Evolutionary conservation across 2,888 invertebrate genomes (phyloP).

Genomic region (Drosophila koepferae): DNA sequence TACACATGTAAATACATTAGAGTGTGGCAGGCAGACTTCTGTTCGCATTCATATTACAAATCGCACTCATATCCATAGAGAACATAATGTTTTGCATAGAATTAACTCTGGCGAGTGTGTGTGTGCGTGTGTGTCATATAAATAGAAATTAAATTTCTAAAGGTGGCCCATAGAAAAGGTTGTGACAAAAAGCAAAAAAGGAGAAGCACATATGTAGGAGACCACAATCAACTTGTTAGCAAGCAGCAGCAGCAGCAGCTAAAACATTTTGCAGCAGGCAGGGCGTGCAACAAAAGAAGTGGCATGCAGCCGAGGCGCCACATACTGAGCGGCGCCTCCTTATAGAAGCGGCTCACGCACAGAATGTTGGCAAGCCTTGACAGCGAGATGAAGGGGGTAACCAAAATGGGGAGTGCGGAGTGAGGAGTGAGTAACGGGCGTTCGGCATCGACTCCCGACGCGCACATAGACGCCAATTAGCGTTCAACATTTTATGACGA

Average conservation of each 20-base stretch:
- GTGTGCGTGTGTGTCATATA: conserved; percentile 31
- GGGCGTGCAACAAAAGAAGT: conserved; percentile 55
- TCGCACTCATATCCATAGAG: conserved; percentile 14
- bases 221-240: conserved; percentile 59
- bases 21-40: not conserved
- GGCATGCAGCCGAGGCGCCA: conserved; percentile 61
- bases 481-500: conserved; percentile 82
- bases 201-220: conserved; percentile 4
- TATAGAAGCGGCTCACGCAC: conserved; percentile 68
- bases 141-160: conserved; percentile 54
- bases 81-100: conserved; percentile 17
- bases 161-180: conserved; percentile 37
- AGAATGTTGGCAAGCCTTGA: conserved; percentile 12
- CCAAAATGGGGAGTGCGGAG: not conserved
- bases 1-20: conserved; percentile 2
- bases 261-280: conserved; percentile 19
- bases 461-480: conserved; percentile 78
- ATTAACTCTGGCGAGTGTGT: not conserved
- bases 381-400: not conserved
- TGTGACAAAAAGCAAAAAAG: conserved; percentile 1
- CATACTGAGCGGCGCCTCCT: conserved; percentile 52
- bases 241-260: conserved; percentile 22
- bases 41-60: conserved; percentile 35
- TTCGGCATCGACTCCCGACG: conserved; percentile 47
- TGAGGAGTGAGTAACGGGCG: not conserved